Percentiles rank a stretch among this genome's conserved stretches.
Conservation (phyloP, 2,888 invertebrate genomes). For the Sussaba pulchella region DNA sequence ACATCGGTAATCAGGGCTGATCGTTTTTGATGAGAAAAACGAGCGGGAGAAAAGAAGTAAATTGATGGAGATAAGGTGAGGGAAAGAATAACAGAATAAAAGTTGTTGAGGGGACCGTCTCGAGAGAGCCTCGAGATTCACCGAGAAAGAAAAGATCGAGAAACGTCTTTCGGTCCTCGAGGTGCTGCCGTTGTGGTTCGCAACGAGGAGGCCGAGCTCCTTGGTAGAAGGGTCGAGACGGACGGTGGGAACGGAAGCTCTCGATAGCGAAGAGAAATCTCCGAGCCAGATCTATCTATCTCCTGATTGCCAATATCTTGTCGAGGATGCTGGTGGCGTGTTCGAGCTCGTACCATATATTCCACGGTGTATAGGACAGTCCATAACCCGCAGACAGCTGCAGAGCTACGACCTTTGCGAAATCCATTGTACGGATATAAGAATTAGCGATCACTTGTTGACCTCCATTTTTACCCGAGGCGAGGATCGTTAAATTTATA, state of each 20-base stretch:
- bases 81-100: conserved; percentile 51
- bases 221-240: background rate
- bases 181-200: conserved; percentile 46
- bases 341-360: conserved; percentile 38
- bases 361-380: conserved; percentile 37
- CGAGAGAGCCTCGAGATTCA: conserved; percentile 31
- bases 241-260: conserved; percentile 55
- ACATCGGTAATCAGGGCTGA: conserved; percentile 52
- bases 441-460: conserved; percentile 81
- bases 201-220: conserved; percentile 31
- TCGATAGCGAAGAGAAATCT: conserved; percentile 66
- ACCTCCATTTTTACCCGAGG: conserved; percentile 73
- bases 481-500: conserved; percentile 73
- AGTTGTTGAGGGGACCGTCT: conserved; percentile 49
- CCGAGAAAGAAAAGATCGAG: conserved; percentile 59
- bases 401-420: conserved; percentile 56
- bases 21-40: conserved; percentile 25
- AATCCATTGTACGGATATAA: conserved; percentile 76
- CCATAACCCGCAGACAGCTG: conserved; percentile 47
- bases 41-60: conserved; percentile 36
- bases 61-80: conserved; percentile 43
- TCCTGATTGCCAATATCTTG: conserved; percentile 78
- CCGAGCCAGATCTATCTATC: conserved; percentile 70
- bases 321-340: conserved; percentile 64
- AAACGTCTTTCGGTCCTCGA: conserved; percentile 53